Evolutionary conservation across 2,888 invertebrate genomes (phyloP), one percentile per base, ranked within the genome.

Genomic region (Xestia c-nigrum): DNA sequence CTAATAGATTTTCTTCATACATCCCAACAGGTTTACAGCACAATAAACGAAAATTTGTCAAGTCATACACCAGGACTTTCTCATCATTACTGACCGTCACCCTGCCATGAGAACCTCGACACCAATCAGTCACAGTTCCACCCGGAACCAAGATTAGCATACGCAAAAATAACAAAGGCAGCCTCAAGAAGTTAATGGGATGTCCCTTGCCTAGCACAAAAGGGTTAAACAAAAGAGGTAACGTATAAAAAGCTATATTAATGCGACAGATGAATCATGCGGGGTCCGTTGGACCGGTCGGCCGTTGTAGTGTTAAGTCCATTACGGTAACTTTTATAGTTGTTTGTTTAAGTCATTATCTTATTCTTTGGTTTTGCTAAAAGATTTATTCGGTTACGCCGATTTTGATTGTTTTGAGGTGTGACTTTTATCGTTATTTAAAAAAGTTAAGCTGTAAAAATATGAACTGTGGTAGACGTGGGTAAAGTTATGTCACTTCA

Each of bases 61-160:
- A 87, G 88, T 92, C 91, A 92, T 83, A 81, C 72, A 70, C 85
- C 74, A 75, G 57, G 77, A 79, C 59, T 85, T 95, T 92, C 92
- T 89, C 92, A 90, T 91, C 92, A 91, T 92, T 90, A 92, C 89
- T 94, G 93, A 92, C 94, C 93, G 91, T 89, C 88, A 87, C 88
- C 91, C 91, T 88, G 88, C 82, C 90, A 89, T 94, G 94, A 93
- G 94, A 95, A 95, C 91, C 89, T 89, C 80, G 81, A 91, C 83
- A 63, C 92, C 89, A 94, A 96, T 96, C 96, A 95, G 96, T 96
- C 96, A 96, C 94, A 94, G 93, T 92, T 92, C 91, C 87, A 91
- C 91, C 93, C 90, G 91, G 90, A 81, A 88, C 87, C 83, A 59
- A 82, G 90, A 96, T 96, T 95, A 93, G 92, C 95, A 95, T 95